Evolutionary conservation across 2,888 invertebrate species (phyloP), one percentile per base, ranked within the genome.

Genomic region (Teleiodes luculella): DNA sequence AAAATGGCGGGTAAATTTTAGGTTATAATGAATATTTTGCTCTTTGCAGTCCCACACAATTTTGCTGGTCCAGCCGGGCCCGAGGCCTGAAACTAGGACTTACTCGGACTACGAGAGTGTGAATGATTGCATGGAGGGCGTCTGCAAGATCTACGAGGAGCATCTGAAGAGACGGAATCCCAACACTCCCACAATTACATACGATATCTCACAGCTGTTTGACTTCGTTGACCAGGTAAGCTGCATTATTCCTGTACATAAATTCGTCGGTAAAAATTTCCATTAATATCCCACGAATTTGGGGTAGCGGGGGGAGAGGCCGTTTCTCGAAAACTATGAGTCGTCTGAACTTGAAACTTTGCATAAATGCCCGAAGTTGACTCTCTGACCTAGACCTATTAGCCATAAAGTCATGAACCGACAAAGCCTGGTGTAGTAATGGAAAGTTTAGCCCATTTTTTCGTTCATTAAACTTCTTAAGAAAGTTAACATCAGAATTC

Each of bases 81-180:
- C 92, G 0, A 95, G 97, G 74, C 97, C 98, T 16, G 98, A 98
- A 83, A 98, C 98, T 0, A 92, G 99, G 61, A 99, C 99, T 0
- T 99, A 98, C 83, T 97, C 97, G 0, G 99, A 99, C 82, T 99
- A 98, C 74, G 99, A 99, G 78, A 97, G 97, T 57, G 95, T 98
- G 7, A 98, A 98, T 72, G 98, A 98, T 73, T 98, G 98, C 76
- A 95, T 99, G 95, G 98, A 99, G 90, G 98, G 98, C 33, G 98
- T 99, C 10, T 99, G 99, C 80, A 98, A 98, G 89, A 99, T 99
- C 62, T 99, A 98, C 76, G 99, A 99, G 76, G 99, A 99, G 74
- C 99, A 99, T 83, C 86, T 99, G 64, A 99, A 99, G 78, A 92
- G 96, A 57, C 92, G 96, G 70, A 98, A 99, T 78, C 99, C 99